Evolutionary conservation across 2,797 vertebrate species (phyloP).

Genomic region (Acanthiza pusilla): DNA sequence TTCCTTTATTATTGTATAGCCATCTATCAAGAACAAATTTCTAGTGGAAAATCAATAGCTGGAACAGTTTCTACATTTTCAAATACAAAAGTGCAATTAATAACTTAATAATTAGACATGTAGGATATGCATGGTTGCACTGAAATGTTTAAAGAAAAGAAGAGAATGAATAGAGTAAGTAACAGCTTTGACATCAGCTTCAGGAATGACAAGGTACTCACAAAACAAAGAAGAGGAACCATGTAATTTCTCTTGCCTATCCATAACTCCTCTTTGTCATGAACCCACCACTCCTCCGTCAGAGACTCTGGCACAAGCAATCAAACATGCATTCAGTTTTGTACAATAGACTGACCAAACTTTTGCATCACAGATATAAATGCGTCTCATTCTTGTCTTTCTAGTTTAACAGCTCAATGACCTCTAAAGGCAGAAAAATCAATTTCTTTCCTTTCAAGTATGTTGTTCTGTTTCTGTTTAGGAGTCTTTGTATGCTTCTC

Average conservation of each 20-base stretch:
- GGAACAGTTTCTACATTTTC: background rate
- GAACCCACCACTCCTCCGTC: background rate
- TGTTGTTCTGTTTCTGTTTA: constrained; percentile 1
- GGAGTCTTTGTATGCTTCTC: background rate
- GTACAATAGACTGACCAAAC: background rate
- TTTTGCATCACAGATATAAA: background rate
- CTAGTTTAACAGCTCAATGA: background rate
- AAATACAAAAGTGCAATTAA: background rate
- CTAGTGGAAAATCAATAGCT: background rate
- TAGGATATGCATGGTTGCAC: background rate
- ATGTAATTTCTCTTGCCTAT: background rate
- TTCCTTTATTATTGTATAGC: background rate
- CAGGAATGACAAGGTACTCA: background rate
- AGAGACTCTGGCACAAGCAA: background rate
- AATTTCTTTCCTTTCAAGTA: background rate
- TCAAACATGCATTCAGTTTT: background rate
- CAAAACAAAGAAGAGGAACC: background rate
- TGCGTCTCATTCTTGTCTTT: background rate
- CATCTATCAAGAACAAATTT: background rate
- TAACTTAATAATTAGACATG: background rate
- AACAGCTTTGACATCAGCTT: background rate
- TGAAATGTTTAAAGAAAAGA: background rate
- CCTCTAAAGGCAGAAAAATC: background rate
- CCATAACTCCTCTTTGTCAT: background rate
- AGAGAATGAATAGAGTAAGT: background rate